phyloP scores from a whole-genome alignment of 1,140 invertebrate genomes.

The Cydia fagiglandana region DNA sequence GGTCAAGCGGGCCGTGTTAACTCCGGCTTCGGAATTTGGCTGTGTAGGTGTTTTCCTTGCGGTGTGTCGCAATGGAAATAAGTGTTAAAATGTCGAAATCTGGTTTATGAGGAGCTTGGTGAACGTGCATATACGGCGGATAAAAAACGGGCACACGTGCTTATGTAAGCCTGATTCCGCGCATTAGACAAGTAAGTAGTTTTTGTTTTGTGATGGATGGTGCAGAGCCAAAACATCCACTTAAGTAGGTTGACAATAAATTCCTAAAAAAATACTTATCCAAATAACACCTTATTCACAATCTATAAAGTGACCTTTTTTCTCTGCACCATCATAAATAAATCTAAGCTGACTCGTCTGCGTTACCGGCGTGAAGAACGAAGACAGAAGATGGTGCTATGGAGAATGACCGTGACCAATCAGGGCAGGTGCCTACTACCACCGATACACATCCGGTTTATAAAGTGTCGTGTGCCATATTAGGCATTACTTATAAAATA shows the following conservation, averaged over 20 bases:
- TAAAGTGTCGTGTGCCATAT: background rate
- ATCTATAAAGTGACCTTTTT: background rate
- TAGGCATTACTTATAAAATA: background rate
- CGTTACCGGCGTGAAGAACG: background rate
- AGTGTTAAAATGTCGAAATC: slow-evolving; percentile 73
- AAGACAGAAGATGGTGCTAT: background rate
- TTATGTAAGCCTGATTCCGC: slow-evolving; percentile 69
- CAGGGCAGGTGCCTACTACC: background rate
- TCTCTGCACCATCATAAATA: background rate
- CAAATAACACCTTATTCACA: background rate
- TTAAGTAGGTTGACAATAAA: background rate
- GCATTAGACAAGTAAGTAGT: slow-evolving; percentile 61
- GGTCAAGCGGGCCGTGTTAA: slow-evolving; percentile 55
- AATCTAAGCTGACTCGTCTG: background rate
- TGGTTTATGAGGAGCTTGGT: slow-evolving; percentile 63
- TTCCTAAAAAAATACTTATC: background rate
- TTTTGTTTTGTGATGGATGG: background rate
- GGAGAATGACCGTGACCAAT: background rate
- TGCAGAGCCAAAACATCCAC: background rate
- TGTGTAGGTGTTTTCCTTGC: slow-evolving; percentile 66
- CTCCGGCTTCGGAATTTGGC: slow-evolving; percentile 51
- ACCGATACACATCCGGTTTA: background rate
- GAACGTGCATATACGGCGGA: slow-evolving; percentile 57
- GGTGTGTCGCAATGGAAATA: slow-evolving; percentile 71
- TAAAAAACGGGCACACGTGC: slow-evolving; percentile 62